Evolutionary conservation across 2,888 invertebrate species (phyloP), one percentile per base, ranked within the genome.

Genomic region (Chymomyza fuscimana): DNA sequence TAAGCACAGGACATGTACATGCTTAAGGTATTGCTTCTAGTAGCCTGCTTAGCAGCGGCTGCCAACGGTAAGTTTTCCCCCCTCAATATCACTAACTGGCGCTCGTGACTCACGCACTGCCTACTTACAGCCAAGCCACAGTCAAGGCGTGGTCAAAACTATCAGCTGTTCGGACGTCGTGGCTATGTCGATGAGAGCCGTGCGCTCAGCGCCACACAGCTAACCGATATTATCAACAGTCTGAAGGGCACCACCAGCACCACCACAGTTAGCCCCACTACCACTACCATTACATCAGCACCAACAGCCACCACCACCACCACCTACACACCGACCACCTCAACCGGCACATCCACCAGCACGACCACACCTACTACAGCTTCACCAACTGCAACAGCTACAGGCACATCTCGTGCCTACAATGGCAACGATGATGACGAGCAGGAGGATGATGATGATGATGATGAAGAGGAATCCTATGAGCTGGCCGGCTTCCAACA

Each of bases 1-100:
- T 5, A 15, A 54, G 15, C 19, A 56, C 63, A 72, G 67, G 74
- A 75, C 59, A 87, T 87, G 86, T 68, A 78, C 56, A 65, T 79
- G 68, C 46, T 79, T 16, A 79, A 73, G 65, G 73, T 73, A 64
- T 67, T 83, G 51, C 60, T 87, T 10, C 16, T 82, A 15, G 67
- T 79, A 50, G 74, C 73, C 73, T 83, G 85, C 76, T 69, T 87
- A 69, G 86, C 80, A 66, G 79, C 71, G 60, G 29, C 78, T 10
- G 78, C 74, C 7, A 36, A 3, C n/a, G 36, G 22, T 12, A 40
- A 52, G 22, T 19, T n/a, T 50, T 12, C 4, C 3, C 10, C 50
- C 3, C 10, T 25, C 4, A 10, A 54, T 5, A 15, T 5, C 51
- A n/a, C 12, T 12, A 1, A 1, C 4, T 4, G 6, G 12, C 12